Evolutionary conservation across 2,888 invertebrate genomes (phyloP).

Genomic region (Nemoura dubitans): DNA sequence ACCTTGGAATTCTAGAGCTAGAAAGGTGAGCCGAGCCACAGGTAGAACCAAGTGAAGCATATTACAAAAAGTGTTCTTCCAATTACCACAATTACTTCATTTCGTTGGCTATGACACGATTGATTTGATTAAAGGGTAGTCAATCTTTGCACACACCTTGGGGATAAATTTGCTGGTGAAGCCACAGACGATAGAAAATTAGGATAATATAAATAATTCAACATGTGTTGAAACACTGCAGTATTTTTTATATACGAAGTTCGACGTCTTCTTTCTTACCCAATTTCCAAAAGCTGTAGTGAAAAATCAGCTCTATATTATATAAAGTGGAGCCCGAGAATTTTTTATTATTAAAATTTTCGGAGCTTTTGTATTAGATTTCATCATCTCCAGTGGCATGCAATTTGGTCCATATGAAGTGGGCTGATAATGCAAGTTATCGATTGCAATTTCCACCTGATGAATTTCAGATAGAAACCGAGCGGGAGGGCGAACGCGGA

Average conservation of each 20-base stretch:
- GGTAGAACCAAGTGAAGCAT: no score
- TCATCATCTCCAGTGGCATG: not conserved
- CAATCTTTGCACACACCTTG: not conserved
- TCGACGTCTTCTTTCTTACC: constrained; percentile 18
- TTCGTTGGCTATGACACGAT: no score
- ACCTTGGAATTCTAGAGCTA: no score
- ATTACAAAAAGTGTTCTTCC: no score
- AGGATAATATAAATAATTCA: constrained; percentile 33
- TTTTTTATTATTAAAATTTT: not conserved
- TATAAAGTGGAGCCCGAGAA: not conserved
- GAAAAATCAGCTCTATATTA: not conserved
- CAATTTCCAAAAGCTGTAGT: constrained; percentile 1
- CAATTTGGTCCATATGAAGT: not conserved
- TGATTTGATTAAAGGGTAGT: no score
- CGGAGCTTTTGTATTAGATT: constrained; percentile 1
- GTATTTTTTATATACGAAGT: not conserved
- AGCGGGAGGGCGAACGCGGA: not conserved
- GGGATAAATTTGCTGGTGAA: constrained; percentile 1
- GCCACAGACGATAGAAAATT: constrained; percentile 9
- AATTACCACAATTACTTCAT: no score
- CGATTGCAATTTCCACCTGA: constrained; percentile 16
- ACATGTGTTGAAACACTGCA: not conserved
- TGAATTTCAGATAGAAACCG: not conserved
- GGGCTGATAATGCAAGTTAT: not conserved
- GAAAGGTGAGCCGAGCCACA: no score